phyloP scores from a whole-genome alignment of 2,888 invertebrate species.

The Neoascia interrupta region DNA sequence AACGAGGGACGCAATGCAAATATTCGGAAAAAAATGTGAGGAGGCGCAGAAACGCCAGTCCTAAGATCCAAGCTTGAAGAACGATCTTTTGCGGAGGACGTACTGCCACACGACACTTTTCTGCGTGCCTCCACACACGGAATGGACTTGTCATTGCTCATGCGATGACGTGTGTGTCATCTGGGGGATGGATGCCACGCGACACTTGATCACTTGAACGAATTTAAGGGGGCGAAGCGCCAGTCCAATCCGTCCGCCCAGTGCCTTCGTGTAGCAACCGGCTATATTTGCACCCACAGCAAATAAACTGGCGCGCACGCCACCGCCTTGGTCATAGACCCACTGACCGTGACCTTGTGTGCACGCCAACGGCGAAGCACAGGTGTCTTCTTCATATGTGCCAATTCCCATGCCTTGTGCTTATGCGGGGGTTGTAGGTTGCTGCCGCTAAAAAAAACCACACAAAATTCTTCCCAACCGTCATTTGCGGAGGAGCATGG shows the following conservation, averaged over 20 bases:
- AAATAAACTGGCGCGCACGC: slow-evolving; percentile 25
- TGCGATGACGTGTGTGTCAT: slow-evolving; percentile 34
- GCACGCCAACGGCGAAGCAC: slow-evolving; percentile 18
- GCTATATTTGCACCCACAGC: slow-evolving; percentile 48
- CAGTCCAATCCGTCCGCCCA: slow-evolving; percentile 43
- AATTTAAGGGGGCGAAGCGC: slow-evolving; percentile 60
- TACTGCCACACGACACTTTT: slow-evolving; percentile 56
- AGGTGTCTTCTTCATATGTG: slow-evolving; percentile 55
- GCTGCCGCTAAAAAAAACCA: not conserved
- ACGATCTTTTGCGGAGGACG: slow-evolving; percentile 57
- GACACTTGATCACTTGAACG: slow-evolving; percentile 48
- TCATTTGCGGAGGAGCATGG: slow-evolving; percentile 28
- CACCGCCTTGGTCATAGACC: slow-evolving; percentile 40
- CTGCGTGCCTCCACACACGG: not conserved
- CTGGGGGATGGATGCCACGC: slow-evolving; percentile 66
- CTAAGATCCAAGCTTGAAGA: slow-evolving; percentile 26
- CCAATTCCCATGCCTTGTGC: slow-evolving; percentile 44
- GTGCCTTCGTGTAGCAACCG: slow-evolving; percentile 28
- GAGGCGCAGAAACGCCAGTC: slow-evolving; percentile 52
- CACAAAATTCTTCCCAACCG: slow-evolving; percentile 12
- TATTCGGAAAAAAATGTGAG: slow-evolving; percentile 55
- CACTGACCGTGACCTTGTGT: slow-evolving; percentile 58
- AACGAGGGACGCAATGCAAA: slow-evolving; percentile 34
- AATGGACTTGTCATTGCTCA: slow-evolving; percentile 32
- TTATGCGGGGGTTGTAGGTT: slow-evolving; percentile 44